Evolutionary conservation across 1,140 invertebrate genomes (phyloP).

Genomic region (Phenacoccus solenopsis): DNA sequence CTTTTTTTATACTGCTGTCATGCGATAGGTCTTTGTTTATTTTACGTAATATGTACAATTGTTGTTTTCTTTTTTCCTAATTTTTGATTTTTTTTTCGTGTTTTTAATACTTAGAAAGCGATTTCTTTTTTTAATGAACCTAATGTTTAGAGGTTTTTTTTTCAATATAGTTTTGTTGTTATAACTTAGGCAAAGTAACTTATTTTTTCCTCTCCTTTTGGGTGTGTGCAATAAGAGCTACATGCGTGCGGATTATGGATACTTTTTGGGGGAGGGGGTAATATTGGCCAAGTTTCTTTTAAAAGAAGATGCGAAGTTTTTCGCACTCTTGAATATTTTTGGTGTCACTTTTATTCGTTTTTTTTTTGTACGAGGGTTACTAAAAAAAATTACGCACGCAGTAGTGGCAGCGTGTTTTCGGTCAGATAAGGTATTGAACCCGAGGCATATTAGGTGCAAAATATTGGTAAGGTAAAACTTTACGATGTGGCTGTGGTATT

Average conservation of each 20-base stretch:
- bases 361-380: too few species aligned
- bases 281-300: too few species aligned
- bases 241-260: not conserved
- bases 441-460: too few species aligned
- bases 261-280: not conserved
- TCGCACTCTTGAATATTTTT: not conserved
- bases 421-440: too few species aligned
- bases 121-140: not conserved
- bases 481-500: too few species aligned
- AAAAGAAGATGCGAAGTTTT: not conserved
- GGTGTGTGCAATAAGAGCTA: slow-evolving; percentile 7
- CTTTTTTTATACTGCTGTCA: too few species aligned
- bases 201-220: slow-evolving; percentile 9
- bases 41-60: not conserved
- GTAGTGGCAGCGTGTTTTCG: too few species aligned
- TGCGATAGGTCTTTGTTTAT: too few species aligned
- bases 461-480: too few species aligned
- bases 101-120: not conserved
- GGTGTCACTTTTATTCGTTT: not conserved
- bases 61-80: not conserved
- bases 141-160: not conserved
- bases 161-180: slow-evolving; percentile 7
- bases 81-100: not conserved
- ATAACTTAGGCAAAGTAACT: slow-evolving; percentile 9
- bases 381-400: too few species aligned